Percentiles rank a stretch among this genome's conserved stretches.
Conservation (phyloP, 2,797 vertebrate species). For the Molothrus ater region DNA sequence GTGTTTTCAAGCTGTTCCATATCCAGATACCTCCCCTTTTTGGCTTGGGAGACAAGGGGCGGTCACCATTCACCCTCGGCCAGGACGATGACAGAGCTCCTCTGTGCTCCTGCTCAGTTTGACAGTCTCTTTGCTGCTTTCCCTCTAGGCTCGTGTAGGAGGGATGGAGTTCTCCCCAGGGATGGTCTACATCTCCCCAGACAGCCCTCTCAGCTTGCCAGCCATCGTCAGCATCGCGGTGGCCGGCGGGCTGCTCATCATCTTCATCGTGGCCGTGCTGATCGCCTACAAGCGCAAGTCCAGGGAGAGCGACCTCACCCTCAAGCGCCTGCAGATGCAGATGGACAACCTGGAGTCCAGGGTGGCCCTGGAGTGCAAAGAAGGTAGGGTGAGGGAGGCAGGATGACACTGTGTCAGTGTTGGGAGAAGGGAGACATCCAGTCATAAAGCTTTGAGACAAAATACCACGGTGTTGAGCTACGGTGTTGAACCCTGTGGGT, state of each 20-base stretch:
- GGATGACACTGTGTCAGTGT: not conserved
- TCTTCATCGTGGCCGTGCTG: constrained; percentile 95
- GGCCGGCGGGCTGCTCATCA: constrained; percentile 92
- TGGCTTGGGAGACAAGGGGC: not conserved
- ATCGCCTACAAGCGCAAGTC: constrained; percentile 99
- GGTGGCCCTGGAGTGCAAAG: constrained; percentile 97
- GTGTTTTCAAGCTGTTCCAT: not conserved
- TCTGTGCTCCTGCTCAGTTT: not conserved
- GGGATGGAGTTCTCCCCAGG: constrained; percentile 96
- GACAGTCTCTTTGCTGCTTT: not conserved
- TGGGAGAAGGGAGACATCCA: not conserved
- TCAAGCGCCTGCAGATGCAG: constrained; percentile 98
- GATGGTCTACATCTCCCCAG: constrained; percentile 93
- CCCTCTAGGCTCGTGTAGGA: constrained; percentile 89
- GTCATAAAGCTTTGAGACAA: not conserved
- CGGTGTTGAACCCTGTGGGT: not conserved
- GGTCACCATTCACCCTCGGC: not conserved
- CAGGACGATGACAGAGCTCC: not conserved
- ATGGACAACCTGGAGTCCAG: constrained; percentile 99
- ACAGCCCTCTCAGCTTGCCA: constrained; percentile 94
- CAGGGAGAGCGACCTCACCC: constrained; percentile 93
- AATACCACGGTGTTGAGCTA: not conserved
- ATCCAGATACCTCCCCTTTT: not conserved
- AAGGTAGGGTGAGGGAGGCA: constrained; percentile 79
- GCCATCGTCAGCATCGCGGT: constrained; percentile 94